phyloP scores from a whole-genome alignment of 2,888 invertebrate species.

The Phortica magna region DNA sequence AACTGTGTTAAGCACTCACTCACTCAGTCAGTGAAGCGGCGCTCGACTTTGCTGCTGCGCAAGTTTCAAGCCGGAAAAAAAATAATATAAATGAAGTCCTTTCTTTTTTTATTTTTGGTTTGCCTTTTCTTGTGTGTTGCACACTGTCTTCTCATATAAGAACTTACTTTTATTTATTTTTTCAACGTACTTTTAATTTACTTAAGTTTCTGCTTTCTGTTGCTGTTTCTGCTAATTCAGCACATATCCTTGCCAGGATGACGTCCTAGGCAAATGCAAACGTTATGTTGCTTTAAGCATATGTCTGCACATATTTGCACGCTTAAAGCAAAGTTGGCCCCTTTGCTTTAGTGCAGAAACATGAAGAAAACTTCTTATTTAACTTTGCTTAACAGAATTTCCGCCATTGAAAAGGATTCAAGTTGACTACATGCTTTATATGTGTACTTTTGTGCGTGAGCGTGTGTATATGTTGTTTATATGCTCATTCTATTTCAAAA shows the following conservation, averaged over 20 bases:
- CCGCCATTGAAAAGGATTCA: constrained; percentile 8
- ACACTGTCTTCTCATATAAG: not conserved
- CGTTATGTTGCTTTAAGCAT: constrained; percentile 26
- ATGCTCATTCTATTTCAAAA: not conserved
- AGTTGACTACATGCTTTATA: constrained; percentile 27
- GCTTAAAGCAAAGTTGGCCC: not conserved
- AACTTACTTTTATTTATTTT: constrained; percentile 25
- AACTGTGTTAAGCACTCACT: constrained; percentile 54
- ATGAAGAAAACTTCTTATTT: constrained; percentile 17
- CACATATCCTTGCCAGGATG: not conserved
- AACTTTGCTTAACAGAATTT: not conserved
- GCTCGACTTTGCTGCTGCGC: not conserved
- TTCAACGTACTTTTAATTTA: constrained; percentile 32
- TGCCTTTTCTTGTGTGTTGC: not conserved
- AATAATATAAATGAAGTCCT: not conserved
- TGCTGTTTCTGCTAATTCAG: not conserved
- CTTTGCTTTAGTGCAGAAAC: not conserved
- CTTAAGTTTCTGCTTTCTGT: constrained; percentile 21
- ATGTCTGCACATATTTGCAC: constrained; percentile 10
- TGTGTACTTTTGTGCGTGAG: constrained; percentile 39
- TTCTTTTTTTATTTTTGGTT: not conserved
- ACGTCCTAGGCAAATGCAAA: not conserved
- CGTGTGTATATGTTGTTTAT: not conserved
- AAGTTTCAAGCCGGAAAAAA: constrained; percentile 1
- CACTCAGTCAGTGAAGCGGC: not conserved